Evolutionary conservation across 2,888 invertebrate genomes (phyloP), one percentile per base, ranked within the genome.

Genomic region (Drosophila tripunctata): DNA sequence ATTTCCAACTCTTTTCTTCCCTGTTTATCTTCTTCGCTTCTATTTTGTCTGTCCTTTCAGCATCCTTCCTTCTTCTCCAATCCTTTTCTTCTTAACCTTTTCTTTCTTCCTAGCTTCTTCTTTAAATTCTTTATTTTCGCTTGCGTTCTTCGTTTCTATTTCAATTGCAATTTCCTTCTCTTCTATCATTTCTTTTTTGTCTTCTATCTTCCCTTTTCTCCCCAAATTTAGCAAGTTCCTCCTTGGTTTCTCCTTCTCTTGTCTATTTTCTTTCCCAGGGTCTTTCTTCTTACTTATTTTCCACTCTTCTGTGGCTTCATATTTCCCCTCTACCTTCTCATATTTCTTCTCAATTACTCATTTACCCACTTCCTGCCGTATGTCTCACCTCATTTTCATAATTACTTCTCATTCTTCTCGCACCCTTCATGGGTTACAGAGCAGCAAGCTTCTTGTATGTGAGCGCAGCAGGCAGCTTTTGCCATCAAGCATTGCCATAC

Each of bases 371-470:
- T 5, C 17, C 17, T n/a, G 10, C 6, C n/a, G 10, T 7, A 8
- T 3, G 7, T 15, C 8, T 8, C 15, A 15, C 15, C 15, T 8
- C 3, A 1, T 14, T 15, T 35, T 4, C 8, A 41, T n/a, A 17
- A 15, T 41, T n/a, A n/a, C 4, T 4, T 14, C 41, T 5, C 4
- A 2, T 6, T 14, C 31, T 19, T 45, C 2, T 8, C 0, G 1
- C 14, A 10, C 4, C 3, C n/a, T n/a, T n/a, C n/a, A n/a, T n/a
- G n/a, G 2, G 27, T 50, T 36, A 21, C 21, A 19, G 14, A 30
- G 40, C 40, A 51, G 17, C 1, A 8, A 50, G 36, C 36, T 36
- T 50, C 36, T 36, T 50, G 36, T 1, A 12, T 47, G 27, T 44
- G 21, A 21, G 47, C 17, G 14, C 14, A n/a, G n/a, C 33, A 33